Percentiles rank a stretch among this genome's conserved stretches.
These are phyloP conservation scores for Dicrostonyx torquatus DNA, from an alignment of 2,797 vertebrate species.

Conservation along the genomic window DNA sequence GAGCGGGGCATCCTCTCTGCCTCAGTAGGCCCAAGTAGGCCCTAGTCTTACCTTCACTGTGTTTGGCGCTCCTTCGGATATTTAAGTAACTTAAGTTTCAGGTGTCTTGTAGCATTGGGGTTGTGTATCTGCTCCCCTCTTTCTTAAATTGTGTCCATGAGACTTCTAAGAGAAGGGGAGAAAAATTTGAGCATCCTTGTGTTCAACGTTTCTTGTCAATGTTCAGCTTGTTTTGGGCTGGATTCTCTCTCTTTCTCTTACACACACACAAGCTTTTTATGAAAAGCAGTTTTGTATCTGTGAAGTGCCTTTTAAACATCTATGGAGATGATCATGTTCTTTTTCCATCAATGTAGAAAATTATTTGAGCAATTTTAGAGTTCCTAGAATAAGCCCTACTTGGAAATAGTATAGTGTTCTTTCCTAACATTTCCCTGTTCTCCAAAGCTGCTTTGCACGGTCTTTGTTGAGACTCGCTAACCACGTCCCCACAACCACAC, in stretches of 20 bases:
- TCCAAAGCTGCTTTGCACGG: not conserved
- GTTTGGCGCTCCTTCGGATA: not conserved
- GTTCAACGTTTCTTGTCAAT: not conserved
- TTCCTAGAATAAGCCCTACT: slow-evolving; percentile 44
- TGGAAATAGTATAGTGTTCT: not conserved
- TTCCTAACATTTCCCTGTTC: slow-evolving; percentile 38
- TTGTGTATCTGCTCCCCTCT: not conserved
- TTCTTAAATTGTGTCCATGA: not conserved
- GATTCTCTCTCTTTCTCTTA: not conserved
- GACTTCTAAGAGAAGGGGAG: not conserved
- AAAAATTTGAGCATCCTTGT: not conserved
- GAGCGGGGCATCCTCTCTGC: not conserved
- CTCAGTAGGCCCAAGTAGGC: not conserved
- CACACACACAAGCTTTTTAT: slow-evolving; percentile 8
- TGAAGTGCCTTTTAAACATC: slow-evolving; percentile 10
- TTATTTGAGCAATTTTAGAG: slow-evolving; percentile 40
- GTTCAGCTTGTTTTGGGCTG: not conserved
- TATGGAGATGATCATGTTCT: not conserved
- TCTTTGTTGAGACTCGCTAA: not conserved
- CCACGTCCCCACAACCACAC: not conserved
- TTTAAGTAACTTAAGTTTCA: not conserved
- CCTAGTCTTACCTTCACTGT: not conserved
- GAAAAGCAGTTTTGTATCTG: slow-evolving; percentile 14
- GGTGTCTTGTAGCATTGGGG: not conserved
- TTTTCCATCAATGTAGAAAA: slow-evolving; percentile 27